These are phyloP conservation scores for Pasiphila rectangulata DNA, from an alignment of 2,888 invertebrate species.

Conservation along the genomic window DNA sequence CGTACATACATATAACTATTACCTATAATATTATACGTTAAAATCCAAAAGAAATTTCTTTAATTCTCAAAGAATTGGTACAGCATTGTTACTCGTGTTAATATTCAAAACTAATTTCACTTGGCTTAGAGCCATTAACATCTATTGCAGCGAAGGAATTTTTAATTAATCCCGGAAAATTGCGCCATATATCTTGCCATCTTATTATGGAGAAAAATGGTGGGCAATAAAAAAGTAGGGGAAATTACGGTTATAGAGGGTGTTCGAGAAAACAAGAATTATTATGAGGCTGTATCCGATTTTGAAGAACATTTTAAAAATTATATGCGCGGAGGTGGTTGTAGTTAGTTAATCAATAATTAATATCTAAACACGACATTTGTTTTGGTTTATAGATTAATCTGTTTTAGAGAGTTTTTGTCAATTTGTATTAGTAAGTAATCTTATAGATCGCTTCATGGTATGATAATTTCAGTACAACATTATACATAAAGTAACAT, in stretches of 20 bases:
- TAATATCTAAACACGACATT: too few species aligned
- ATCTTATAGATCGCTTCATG: too few species aligned
- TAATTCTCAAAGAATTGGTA: background rate
- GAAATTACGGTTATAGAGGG: conserved; percentile 2
- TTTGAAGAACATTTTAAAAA: too few species aligned
- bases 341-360: too few species aligned
- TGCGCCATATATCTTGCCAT: conserved; percentile 23
- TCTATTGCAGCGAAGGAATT: conserved; percentile 27
- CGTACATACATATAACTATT: too few species aligned
- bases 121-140: conserved; percentile 27
- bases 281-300: background rate
- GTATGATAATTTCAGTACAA: too few species aligned
- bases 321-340: too few species aligned
- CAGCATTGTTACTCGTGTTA: conserved; percentile 7
- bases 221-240: conserved; percentile 25
- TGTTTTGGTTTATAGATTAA: too few species aligned
- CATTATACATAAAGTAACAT: too few species aligned
- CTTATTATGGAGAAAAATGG: conserved; percentile 27
- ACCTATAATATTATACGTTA: background rate
- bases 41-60: background rate
- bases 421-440: too few species aligned
- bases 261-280: conserved; percentile 2
- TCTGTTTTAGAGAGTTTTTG: too few species aligned
- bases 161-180: conserved; percentile 30
- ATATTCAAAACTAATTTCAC: conserved; percentile 25